Conservation (phyloP, 92 coral and sea anemone genomes). For the Actinernus sp. region DNA sequence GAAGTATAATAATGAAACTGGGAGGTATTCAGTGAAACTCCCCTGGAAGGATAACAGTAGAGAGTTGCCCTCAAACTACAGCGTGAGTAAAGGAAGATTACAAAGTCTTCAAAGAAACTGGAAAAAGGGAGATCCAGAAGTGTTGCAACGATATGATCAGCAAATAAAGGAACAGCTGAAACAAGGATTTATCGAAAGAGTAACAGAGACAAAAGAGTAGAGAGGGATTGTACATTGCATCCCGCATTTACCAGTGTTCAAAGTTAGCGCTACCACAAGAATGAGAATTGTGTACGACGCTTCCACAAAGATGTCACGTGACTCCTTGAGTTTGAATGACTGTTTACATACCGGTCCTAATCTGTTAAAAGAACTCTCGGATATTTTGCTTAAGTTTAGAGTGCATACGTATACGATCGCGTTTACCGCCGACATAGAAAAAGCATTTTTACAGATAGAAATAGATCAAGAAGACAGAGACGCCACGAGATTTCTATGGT, state of each 20-base stretch:
- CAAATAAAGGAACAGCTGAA: too few species aligned
- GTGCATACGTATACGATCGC: neutral
- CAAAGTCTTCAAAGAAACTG: too few species aligned
- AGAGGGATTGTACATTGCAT: neutral
- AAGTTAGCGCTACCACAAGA: neutral
- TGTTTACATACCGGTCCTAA: neutral
- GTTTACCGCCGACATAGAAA: neutral
- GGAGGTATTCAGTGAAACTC: too few species aligned
- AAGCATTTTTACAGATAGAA: neutral
- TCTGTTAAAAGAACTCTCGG: neutral
- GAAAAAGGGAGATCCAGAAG: too few species aligned
- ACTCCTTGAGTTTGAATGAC: neutral
- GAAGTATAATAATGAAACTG: too few species aligned
- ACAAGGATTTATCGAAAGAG: too few species aligned
- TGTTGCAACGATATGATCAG: too few species aligned
- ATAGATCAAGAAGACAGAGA: neutral
- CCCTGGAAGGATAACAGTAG: too few species aligned
- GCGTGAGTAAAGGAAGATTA: too few species aligned
- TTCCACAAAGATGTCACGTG: neutral
- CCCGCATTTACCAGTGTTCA: neutral
- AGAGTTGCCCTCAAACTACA: too few species aligned
- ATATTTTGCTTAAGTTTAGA: neutral
- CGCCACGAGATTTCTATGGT: neutral
- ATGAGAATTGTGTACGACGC: neutral
- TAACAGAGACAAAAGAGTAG: too few species aligned